Conservation (phyloP, 2,113 vertebrate genomes). For the Uropsilus gracilis region DNA sequence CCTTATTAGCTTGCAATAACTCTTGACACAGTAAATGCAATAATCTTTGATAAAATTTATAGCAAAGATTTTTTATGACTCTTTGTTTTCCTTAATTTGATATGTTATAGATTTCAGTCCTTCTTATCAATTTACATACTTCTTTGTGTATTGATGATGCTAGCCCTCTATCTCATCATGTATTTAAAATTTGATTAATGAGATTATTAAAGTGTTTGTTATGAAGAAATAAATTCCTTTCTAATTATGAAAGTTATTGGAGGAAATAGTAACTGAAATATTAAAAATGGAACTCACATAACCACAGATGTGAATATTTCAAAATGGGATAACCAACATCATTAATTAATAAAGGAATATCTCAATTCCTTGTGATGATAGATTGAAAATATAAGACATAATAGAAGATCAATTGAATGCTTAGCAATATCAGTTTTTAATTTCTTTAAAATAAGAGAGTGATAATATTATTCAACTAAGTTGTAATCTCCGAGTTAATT, state of each 20-base stretch:
- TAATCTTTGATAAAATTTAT: background rate
- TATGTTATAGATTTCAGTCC: background rate
- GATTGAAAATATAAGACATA: background rate
- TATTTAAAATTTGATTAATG: background rate
- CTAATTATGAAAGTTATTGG: background rate
- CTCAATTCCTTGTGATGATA: background rate
- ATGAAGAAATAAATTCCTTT: constrained; percentile 9
- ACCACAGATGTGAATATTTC: background rate
- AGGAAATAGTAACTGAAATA: background rate
- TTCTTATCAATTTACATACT: background rate
- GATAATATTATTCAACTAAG: background rate
- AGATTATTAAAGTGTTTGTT: constrained; percentile 21
- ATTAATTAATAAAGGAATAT: background rate
- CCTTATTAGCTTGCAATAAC: background rate
- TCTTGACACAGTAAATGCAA: background rate
- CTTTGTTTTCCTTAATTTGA: background rate
- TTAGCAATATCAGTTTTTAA: constrained; percentile 28
- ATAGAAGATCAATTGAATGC: background rate
- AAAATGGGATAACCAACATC: background rate
- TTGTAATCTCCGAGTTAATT: background rate
- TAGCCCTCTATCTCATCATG: background rate
- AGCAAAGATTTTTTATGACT: background rate
- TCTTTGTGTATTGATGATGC: background rate
- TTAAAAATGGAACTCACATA: background rate
- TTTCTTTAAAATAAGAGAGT: background rate